A percentile compares a stretch with the other conserved stretches of the same genome.
phyloP scores from a whole-genome alignment of 2,113 vertebrate genomes.

The Rhadina sibilatrix region DNA sequence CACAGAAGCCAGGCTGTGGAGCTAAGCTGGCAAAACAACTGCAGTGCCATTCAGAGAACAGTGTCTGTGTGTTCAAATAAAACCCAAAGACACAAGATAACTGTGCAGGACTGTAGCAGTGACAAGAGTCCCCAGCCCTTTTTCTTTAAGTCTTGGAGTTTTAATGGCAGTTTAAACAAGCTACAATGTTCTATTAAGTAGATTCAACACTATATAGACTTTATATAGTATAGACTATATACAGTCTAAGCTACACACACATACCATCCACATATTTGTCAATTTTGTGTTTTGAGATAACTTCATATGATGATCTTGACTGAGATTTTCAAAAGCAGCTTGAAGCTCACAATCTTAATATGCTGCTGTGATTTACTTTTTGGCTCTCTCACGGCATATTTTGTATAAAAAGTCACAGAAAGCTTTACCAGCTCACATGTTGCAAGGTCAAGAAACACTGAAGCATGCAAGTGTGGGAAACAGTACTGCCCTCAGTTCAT shows the following conservation, averaged over 20 bases:
- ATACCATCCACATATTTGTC: background rate
- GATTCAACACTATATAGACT: background rate
- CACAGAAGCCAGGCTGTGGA: background rate
- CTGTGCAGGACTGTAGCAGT: background rate
- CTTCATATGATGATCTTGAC: background rate
- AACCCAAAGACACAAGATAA: background rate
- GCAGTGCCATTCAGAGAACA: background rate
- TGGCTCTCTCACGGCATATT: background rate
- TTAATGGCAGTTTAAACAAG: background rate
- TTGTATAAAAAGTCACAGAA: background rate
- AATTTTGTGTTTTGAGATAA: background rate
- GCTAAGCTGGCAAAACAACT: background rate
- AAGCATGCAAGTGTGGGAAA: background rate
- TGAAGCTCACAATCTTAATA: background rate
- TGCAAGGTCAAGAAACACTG: conserved; percentile 13
- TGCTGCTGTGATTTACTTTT: background rate
- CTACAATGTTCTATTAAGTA: background rate
- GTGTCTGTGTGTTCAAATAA: background rate
- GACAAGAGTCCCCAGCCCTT: background rate
- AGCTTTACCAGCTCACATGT: background rate
- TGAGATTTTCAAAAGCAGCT: background rate
- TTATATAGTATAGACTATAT: background rate
- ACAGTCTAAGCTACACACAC: background rate
- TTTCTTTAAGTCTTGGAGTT: background rate
- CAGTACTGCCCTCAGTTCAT: background rate